phyloP scores from a whole-genome alignment of 2,113 vertebrate species.

The Petromus typicus region DNA sequence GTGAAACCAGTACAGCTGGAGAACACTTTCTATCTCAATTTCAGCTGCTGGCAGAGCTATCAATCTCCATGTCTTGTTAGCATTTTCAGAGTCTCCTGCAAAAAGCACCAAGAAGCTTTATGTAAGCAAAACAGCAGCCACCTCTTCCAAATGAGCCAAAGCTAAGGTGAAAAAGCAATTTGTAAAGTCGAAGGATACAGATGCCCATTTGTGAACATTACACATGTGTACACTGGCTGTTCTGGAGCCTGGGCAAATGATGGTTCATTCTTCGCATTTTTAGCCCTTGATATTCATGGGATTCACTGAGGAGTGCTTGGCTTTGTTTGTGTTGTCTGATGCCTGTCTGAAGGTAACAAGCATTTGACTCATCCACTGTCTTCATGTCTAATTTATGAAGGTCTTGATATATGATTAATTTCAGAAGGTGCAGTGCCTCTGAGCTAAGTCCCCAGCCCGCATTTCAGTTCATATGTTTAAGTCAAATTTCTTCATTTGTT shows the following conservation, averaged over 20 bases:
- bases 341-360: not conserved
- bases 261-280: constrained; percentile 49
- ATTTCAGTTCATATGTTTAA: not conserved
- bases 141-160: constrained; percentile 56
- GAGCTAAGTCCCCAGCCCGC: no score
- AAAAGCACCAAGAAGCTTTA: constrained; percentile 69
- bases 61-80: constrained; percentile 61
- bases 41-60: constrained; percentile 53
- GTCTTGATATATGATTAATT: not conserved
- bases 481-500: constrained; percentile 35
- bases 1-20: not conserved
- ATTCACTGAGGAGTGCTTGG: not conserved
- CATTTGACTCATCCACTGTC: not conserved
- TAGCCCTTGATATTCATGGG: constrained; percentile 27
- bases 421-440: no score
- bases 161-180: constrained; percentile 20
- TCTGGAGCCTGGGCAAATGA: not conserved
- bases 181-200: constrained; percentile 13
- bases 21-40: constrained; percentile 33
- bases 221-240: not conserved
- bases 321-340: constrained; percentile 3
- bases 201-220: constrained; percentile 35
- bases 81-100: constrained; percentile 47
- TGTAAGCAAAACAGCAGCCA: constrained; percentile 56
- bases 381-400: constrained; percentile 17